Conservation (phyloP, 2,888 invertebrate genomes). For the Candidula unifasciata region DNA sequence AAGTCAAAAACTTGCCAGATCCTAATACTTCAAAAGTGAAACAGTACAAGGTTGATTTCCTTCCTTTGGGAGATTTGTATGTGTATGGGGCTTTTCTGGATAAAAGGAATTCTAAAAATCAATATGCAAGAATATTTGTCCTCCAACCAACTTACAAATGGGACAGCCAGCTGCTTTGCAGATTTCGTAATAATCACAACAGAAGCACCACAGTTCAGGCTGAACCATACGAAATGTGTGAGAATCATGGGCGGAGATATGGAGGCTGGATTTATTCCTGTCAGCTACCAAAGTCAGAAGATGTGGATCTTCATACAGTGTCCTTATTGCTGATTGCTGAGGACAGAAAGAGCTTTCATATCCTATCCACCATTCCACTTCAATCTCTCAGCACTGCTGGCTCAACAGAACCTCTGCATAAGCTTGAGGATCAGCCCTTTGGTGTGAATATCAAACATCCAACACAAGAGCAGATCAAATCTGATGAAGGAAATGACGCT, state of each 20-base stretch:
- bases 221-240: constrained; percentile 72
- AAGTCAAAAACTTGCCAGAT: not conserved
- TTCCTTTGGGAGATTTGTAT: constrained; percentile 50
- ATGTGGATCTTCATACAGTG: not conserved
- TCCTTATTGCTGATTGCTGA: constrained; percentile 4
- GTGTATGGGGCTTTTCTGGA: constrained; percentile 69
- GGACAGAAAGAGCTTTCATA: not conserved
- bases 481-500: not conserved
- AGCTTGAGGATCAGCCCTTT: not conserved
- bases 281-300: constrained; percentile 61
- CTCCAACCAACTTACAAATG: constrained; percentile 57
- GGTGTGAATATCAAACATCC: not conserved
- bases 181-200: not conserved
- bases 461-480: too few relatives aligned
- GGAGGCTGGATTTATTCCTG: constrained; percentile 75
- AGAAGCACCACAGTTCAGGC: not conserved
- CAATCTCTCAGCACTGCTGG: not conserved
- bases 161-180: not conserved
- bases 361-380: not conserved
- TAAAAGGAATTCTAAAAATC: constrained; percentile 55
- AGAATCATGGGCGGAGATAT: constrained; percentile 74
- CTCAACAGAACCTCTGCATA: not conserved
- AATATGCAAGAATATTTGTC: constrained; percentile 60
- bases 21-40: not conserved
- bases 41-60: constrained; percentile 40